Conservation (phyloP, 2,113 vertebrate genomes). For the Scomber japonicus region DNA sequence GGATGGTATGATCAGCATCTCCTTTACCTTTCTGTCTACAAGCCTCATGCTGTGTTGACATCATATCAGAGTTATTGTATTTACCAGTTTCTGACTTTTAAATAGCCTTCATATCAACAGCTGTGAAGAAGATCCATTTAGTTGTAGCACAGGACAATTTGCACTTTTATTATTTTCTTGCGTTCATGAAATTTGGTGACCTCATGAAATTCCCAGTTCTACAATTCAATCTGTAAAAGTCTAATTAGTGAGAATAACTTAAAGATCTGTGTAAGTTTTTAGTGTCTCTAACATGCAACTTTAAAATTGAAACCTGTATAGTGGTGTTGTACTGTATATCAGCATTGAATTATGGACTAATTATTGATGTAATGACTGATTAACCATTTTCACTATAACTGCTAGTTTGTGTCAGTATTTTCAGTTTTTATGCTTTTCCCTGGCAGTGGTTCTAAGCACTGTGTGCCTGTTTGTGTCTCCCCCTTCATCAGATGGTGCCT, state of each 20-base stretch:
- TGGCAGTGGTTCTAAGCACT: not conserved
- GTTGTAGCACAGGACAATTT: too few relatives aligned
- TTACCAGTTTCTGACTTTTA: too few relatives aligned
- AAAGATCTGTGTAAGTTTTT: slow-evolving; percentile 1
- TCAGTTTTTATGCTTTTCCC: not conserved
- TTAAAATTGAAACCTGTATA: not conserved
- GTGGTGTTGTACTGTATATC: not conserved
- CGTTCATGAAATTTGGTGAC: not conserved
- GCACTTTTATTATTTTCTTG: not conserved
- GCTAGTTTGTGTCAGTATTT: slow-evolving; percentile 8
- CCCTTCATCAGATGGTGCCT: slow-evolving; percentile 91
- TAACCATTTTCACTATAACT: not conserved
- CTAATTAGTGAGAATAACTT: slow-evolving; percentile 10
- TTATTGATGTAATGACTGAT: not conserved
- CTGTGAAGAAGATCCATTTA: too few relatives aligned
- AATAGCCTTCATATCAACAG: too few relatives aligned
- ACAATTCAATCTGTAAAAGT: not conserved
- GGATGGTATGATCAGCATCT: not conserved
- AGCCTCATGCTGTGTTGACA: too few relatives aligned
- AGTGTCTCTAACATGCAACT: not conserved
- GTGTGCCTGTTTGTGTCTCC: slow-evolving; percentile 32
- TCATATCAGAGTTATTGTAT: too few relatives aligned
- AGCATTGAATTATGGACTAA: not conserved
- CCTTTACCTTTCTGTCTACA: not conserved
- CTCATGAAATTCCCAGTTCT: not conserved